Percentiles rank a stretch among this genome's conserved stretches.
Conservation (phyloP, 2,888 invertebrate genomes). For the Patella ulyssiponensis region DNA sequence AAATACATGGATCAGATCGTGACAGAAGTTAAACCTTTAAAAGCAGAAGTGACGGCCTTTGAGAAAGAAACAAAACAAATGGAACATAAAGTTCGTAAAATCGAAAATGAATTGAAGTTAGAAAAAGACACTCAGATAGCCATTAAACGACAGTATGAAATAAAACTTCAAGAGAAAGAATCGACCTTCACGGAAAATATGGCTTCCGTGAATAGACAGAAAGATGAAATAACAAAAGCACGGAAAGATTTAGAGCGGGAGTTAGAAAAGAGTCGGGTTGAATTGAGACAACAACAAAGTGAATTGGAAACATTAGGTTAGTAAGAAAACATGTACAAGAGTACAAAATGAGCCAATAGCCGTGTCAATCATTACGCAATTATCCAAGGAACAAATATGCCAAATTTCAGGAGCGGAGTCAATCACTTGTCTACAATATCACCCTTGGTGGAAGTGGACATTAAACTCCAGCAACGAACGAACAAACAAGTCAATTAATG, state of each 20-base stretch:
- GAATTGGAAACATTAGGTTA: conserved; percentile 56
- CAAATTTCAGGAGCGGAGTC: no score
- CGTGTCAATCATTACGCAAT: no score
- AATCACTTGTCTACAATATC: no score
- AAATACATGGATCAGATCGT: conserved; percentile 59
- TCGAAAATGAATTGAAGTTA: conserved; percentile 57
- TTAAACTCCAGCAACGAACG: no score
- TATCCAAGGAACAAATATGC: no score
- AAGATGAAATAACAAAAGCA: conserved; percentile 44
- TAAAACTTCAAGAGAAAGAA: conserved; percentile 59
- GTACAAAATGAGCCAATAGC: no score
- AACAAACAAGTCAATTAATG: no score
- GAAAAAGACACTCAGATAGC: conserved; percentile 58
- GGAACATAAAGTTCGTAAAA: conserved; percentile 53
- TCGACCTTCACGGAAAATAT: conserved; percentile 47
- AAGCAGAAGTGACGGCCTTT: conserved; percentile 56
- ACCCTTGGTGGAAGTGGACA: no score
- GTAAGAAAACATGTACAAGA: not conserved
- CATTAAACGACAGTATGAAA: conserved; percentile 54
- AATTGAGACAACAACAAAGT: conserved; percentile 53
- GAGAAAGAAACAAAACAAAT: conserved; percentile 55
- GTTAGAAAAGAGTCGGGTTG: conserved; percentile 46
- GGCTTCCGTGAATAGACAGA: conserved; percentile 47
- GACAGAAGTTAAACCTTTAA: conserved; percentile 59
- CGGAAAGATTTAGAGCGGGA: conserved; percentile 55